Base-by-base conservation (phyloP, 2,113 vertebrate species). In the Heteronetta atricapilla region DNA sequence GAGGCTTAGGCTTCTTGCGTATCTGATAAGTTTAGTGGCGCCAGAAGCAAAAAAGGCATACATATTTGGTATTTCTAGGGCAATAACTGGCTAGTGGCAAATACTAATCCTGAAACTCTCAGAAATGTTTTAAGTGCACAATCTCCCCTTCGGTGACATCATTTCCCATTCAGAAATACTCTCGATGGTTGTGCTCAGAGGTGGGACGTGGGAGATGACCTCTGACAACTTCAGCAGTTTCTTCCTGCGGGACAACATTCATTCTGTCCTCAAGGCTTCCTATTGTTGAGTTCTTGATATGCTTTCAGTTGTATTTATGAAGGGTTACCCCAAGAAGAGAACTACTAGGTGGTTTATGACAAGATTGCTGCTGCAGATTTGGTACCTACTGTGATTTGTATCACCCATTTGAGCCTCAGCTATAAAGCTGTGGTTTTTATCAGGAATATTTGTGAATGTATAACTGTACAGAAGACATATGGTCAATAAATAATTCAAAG, bases 401-500 rank as follows among this genome's bases (percentile, higher is more conserved):
- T 89, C 48, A 36, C 86, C 94, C 91, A 88, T 97, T 97, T 97
- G 96, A 97, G 89, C 93, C 63, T 79, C 95, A 91, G 93, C 95
- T 89, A 81, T 96, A 96, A 96, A 97, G 95, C 82, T 94, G 91
- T 80, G 92, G 89, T 96, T 97, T 97, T 97, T 96, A 97, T 97
- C 97, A 96, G 96, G 86, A 94, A 82, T 97, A 93, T 98, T 97
- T 97, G 95, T 85, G 85, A 97, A 97, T 97, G 94, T 86, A 87
- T 87, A 97, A 97, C 95, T 88, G 89, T 89, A 94, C 91, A 79
- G 70, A 97, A 98, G 95, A 98, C 95, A 97, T 94, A 97, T 92
- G 96, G 94, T 88, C 81, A 94, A 98, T 98, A 98, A 98, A 98
- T 98, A 98, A 98, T 98, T 98, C 98, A 98, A 97, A 95, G 96